Evolutionary conservation across 2,888 invertebrate species (phyloP).

Genomic region (Acleris laterana): DNA sequence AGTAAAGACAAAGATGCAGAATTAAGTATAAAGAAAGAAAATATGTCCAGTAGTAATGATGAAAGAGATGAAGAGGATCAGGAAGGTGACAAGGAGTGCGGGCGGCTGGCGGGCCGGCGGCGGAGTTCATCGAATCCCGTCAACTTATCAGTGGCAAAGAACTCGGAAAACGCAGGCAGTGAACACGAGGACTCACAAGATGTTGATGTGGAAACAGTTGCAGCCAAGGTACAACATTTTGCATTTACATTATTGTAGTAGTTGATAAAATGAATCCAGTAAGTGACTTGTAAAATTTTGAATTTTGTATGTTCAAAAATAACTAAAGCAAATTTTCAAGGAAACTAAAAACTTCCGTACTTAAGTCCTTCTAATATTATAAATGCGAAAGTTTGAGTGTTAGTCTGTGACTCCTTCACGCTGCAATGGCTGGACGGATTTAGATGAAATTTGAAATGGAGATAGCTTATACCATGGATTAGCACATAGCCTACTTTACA

Average conservation of each 20-base stretch:
- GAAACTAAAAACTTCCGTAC: no score
- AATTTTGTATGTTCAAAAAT: no score
- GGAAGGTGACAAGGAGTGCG: constrained; percentile 77
- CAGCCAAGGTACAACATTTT: constrained; percentile 71
- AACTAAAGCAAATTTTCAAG: no score
- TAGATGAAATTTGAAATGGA: no score
- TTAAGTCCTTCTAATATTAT: no score
- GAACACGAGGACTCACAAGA: constrained; percentile 83
- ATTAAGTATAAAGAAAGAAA: constrained; percentile 80
- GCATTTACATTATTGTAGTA: not conserved
- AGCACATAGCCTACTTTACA: no score
- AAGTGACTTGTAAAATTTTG: no score
- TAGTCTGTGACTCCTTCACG: no score
- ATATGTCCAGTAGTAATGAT: constrained; percentile 81
- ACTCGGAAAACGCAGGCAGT: constrained; percentile 84
- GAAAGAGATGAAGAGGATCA: constrained; percentile 80
- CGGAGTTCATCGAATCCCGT: constrained; percentile 93
- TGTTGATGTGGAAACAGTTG: constrained; percentile 81
- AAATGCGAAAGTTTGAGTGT: no score
- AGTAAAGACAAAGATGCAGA: constrained; percentile 79
- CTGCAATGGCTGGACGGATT: no score
- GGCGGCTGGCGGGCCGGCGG: constrained; percentile 84
- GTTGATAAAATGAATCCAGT: no score
- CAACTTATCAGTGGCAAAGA: constrained; percentile 88
- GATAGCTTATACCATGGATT: no score